These are phyloP conservation scores for Pipra filicauda DNA, from an alignment of 2,113 vertebrate species.

Conservation along the genomic window DNA sequence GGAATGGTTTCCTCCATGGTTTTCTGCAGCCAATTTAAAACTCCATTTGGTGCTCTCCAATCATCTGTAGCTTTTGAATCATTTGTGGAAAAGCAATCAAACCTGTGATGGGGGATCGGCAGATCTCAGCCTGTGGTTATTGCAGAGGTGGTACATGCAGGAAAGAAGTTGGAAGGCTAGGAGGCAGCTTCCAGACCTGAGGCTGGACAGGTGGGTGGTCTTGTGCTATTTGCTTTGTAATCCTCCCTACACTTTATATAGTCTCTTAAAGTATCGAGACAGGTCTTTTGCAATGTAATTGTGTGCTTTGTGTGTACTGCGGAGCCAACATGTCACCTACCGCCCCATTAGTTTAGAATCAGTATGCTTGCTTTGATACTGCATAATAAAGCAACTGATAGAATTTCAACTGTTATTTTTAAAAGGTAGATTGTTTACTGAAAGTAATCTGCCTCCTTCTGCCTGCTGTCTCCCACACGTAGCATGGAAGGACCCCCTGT, in stretches of 20 bases:
- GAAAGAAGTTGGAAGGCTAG: not conserved
- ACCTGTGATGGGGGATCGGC: not conserved
- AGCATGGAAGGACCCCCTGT: not conserved
- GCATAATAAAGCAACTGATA: not conserved
- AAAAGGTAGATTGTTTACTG: not conserved
- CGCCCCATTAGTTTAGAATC: not conserved
- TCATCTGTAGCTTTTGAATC: not conserved
- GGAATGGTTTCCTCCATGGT: not conserved
- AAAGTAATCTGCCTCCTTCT: not conserved
- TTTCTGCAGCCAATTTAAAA: not conserved
- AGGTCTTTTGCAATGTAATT: not conserved
- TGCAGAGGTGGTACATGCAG: not conserved
- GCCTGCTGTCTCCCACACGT: not conserved
- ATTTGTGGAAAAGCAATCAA: not conserved
- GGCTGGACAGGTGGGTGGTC: not conserved
- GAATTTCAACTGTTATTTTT: not conserved
- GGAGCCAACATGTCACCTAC: not conserved
- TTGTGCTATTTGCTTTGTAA: not conserved
- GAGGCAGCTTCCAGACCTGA: not conserved
- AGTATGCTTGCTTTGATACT: not conserved
- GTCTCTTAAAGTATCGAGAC: not conserved
- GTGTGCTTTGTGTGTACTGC: not conserved
- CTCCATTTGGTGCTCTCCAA: not conserved
- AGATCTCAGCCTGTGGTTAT: not conserved
- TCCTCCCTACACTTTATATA: not conserved